A percentile compares a stretch with the other conserved stretches of the same genome.
These are phyloP conservation scores for Harlomillsia oculata DNA, from an alignment of 1,140 invertebrate species.

Conservation along the genomic window DNA sequence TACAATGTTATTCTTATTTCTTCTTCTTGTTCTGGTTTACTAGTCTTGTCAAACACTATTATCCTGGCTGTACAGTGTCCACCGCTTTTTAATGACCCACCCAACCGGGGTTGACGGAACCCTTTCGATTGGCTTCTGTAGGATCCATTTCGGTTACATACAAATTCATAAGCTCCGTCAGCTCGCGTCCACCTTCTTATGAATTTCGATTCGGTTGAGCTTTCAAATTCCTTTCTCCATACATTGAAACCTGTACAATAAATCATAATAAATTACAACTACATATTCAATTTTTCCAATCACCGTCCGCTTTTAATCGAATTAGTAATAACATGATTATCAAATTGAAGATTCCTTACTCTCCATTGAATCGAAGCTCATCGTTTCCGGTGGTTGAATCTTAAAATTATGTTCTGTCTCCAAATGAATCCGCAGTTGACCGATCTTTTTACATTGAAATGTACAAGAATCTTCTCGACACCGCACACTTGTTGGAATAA, in stretches of 20 bases:
- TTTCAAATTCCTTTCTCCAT: neutral
- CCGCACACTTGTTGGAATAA: neutral
- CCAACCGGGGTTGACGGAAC: neutral
- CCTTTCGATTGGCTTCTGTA: neutral
- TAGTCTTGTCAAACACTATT: neutral
- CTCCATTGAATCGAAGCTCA: neutral
- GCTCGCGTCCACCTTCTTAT: neutral
- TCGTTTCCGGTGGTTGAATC: neutral
- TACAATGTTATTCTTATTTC: neutral
- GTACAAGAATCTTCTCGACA: neutral
- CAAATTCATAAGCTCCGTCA: neutral
- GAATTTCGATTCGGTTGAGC: neutral
- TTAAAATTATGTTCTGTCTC: neutral
- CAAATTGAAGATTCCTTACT: neutral
- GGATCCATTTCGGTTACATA: neutral
- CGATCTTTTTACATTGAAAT: neutral
- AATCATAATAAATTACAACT: neutral
- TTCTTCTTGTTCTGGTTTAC: neutral
- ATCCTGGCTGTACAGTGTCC: neutral
- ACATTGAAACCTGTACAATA: neutral
- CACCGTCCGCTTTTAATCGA: too few relatives aligned
- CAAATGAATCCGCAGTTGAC: neutral
- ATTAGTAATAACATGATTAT: neutral
- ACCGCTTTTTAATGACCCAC: neutral
- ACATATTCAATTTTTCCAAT: too few relatives aligned